A percentile compares a stretch with the other conserved stretches of the same genome.
phyloP scores from a whole-genome alignment of 2,888 invertebrate species.

The Bedellia somnulentella region DNA sequence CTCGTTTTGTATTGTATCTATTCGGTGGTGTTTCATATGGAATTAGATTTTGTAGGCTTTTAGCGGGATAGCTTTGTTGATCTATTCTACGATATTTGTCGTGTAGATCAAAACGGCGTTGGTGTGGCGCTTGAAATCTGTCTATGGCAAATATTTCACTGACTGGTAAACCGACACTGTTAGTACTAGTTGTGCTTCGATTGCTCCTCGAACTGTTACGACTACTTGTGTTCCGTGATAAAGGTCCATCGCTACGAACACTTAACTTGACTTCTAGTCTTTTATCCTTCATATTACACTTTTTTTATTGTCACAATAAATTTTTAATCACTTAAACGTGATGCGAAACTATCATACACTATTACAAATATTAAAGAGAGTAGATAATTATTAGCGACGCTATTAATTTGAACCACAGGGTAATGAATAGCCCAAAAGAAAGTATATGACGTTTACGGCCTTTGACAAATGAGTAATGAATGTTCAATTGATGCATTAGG shows the following conservation, averaged over 20 bases:
- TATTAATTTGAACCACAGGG: too few relatives aligned
- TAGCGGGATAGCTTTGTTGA: conserved; percentile 39
- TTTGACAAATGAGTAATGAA: conserved; percentile 38
- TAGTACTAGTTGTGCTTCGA: conserved; percentile 32
- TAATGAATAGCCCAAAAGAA: conserved; percentile 31
- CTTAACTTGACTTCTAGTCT: conserved; percentile 49
- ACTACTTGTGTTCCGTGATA: conserved; percentile 35
- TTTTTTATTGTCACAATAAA: too few relatives aligned
- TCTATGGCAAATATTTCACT: conserved; percentile 49
- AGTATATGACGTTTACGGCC: conserved; percentile 34
- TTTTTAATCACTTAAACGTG: too few relatives aligned
- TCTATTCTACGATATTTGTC: conserved; percentile 33
- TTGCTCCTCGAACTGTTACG: conserved; percentile 45
- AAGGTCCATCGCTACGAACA: conserved; percentile 48
- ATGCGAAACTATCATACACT: too few relatives aligned
- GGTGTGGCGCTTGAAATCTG: conserved; percentile 37
- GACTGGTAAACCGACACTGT: conserved; percentile 29
- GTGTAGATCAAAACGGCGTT: conserved; percentile 37
- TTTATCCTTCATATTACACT: conserved; percentile 45
- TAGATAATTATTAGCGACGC: too few relatives aligned
- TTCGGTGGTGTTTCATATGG: conserved; percentile 23
- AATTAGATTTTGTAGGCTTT: conserved; percentile 39
- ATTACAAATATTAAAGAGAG: too few relatives aligned
- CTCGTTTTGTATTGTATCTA: neutral
- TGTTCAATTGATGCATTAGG: conserved; percentile 32